Conservation (phyloP, 2,888 invertebrate genomes). For the Drosophila subquinaria region DNA sequence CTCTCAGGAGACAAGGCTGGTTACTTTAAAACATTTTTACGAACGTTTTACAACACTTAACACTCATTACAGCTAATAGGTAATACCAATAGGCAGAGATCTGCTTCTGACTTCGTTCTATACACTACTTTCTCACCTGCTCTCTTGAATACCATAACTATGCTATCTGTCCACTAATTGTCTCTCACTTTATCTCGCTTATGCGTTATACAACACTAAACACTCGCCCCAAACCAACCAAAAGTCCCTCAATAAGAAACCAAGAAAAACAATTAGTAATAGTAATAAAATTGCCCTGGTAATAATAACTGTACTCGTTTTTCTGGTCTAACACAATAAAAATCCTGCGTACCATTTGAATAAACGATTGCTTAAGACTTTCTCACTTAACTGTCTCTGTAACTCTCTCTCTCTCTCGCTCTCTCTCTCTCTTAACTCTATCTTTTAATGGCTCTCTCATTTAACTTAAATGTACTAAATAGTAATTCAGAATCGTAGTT, state of each 20-base stretch:
- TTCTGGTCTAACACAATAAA: slow-evolving; percentile 43
- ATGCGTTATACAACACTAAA: slow-evolving; percentile 27
- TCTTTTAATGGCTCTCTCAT: slow-evolving; percentile 27
- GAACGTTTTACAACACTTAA: background rate
- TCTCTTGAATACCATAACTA: background rate
- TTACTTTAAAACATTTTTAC: background rate
- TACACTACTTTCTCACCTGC: background rate
- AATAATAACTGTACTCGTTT: slow-evolving; percentile 53
- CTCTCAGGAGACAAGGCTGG: background rate
- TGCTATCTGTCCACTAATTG: background rate
- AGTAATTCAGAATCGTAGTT: slow-evolving; percentile 66
- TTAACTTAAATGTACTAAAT: slow-evolving; percentile 41
- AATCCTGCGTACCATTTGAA: slow-evolving; percentile 60
- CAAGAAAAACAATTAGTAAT: slow-evolving; percentile 13
- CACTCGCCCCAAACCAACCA: slow-evolving; percentile 22
- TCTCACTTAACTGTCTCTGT: slow-evolving; percentile 39
- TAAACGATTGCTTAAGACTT: slow-evolving; percentile 53
- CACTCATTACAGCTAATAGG: background rate
- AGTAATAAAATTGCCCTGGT: slow-evolving; percentile 45
- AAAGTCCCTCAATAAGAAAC: slow-evolving; percentile 3
- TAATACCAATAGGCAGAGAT: background rate
- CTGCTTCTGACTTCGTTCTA: background rate
- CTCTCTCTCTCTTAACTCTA: slow-evolving; percentile 27
- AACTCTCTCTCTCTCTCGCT: slow-evolving; percentile 31
- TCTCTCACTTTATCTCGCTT: background rate